Percentiles rank a stretch among this genome's conserved stretches.
These are phyloP conservation scores for Varecia variegata DNA, from an alignment of 2,797 vertebrate genomes.

Conservation along the genomic window DNA sequence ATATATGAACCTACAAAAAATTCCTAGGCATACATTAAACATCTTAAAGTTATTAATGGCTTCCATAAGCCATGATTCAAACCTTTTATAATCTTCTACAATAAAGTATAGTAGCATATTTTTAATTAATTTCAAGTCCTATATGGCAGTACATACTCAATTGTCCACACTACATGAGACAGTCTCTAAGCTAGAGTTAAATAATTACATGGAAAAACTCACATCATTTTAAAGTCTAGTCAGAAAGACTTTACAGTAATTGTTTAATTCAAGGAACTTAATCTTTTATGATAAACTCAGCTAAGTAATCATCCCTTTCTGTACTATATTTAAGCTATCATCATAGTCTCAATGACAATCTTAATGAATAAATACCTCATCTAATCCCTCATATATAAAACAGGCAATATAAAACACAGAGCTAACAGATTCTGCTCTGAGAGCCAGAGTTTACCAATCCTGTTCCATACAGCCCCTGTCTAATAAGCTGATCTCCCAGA, in stretches of 20 bases:
- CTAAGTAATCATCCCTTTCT: constrained; percentile 18
- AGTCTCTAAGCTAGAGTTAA: constrained; percentile 2
- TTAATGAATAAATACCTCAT: background rate
- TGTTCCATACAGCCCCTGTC: background rate
- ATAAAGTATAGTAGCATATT: background rate
- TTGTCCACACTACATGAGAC: background rate
- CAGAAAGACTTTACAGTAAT: constrained; percentile 10
- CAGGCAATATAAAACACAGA: background rate
- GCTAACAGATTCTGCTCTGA: background rate
- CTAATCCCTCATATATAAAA: background rate
- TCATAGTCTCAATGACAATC: background rate
- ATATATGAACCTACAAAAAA: background rate
- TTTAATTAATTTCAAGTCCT: background rate
- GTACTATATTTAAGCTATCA: constrained; percentile 18
- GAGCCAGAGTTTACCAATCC: background rate
- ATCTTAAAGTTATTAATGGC: constrained; percentile 15
- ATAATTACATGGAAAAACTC: background rate
- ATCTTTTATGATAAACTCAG: constrained; percentile 24
- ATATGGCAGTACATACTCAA: constrained; percentile 12
- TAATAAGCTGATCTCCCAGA: background rate
- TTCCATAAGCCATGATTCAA: constrained; percentile 6
- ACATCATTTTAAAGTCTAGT: constrained; percentile 20
- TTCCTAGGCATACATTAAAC: background rate
- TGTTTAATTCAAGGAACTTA: background rate
- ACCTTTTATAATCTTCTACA: constrained; percentile 1